Evolutionary conservation across 2,888 invertebrate species (phyloP), one percentile per base, ranked within the genome.

Genomic region (Odiellus spinosus): DNA sequence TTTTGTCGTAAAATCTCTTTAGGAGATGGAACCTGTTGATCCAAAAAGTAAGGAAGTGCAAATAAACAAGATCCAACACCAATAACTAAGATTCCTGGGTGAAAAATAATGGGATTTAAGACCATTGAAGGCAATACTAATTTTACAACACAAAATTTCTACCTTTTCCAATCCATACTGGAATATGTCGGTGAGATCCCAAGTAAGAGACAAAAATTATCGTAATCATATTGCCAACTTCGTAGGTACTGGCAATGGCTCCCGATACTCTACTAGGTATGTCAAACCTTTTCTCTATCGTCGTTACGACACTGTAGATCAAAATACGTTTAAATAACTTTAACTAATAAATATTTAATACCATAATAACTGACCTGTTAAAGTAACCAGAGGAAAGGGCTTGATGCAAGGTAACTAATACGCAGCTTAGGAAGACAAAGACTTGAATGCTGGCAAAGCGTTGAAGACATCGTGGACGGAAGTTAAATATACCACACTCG

Each of bases 141-240:
- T 38, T 17, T 17, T 17, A 12, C 55, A 56, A 73, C n/a, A n/a
- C n/a, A n/a, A n/a, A n/a, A n/a, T n/a, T n/a, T n/a, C 72, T 67
- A 77, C 86, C 88, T 53, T 84, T 80, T 54, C 86, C 91, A 61
- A 93, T 88, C 88, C 90, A 91, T 35, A 84, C 82, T 45, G 90
- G 90, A 64, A 88, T 88, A 67, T 88, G 86, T 55, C 91, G 73
- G 52, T 86, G 75, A 60, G 87, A 86, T 56, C 91, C 91, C 61
- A 91, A 77, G 66, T 91, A 93, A 63, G 87, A 87, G 59, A 93
- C 90, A 68, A 91, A 90, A 64, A 93, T 85, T 60, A 91, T 90
- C 34, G 91, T 87, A 63, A 88, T 82, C 58, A 91, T 84, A 69
- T 90, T 90, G 61, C 91, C 91, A 62, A 87, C 85, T 73, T 91